phyloP scores from a whole-genome alignment of 2,797 vertebrate species.

The Hypotaenidia okinawae region DNA sequence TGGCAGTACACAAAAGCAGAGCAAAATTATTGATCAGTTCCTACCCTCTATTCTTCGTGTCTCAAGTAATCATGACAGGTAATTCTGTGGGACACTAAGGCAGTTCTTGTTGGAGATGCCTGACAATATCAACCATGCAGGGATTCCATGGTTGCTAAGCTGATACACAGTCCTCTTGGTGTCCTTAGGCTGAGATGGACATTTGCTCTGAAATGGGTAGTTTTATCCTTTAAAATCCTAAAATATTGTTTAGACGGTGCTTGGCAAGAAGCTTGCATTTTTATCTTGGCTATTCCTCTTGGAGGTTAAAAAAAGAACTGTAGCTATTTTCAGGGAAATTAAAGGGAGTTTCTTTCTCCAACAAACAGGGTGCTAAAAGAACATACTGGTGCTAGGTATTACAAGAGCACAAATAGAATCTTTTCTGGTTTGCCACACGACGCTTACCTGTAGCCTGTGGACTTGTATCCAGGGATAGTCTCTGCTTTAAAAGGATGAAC shows the following conservation, averaged over 20 bases:
- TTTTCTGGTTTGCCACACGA: neutral
- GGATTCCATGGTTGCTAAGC: neutral
- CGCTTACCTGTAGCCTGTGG: constrained; percentile 94
- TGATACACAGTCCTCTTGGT: neutral
- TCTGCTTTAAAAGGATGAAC: constrained; percentile 83
- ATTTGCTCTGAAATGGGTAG: neutral
- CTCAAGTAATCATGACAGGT: neutral
- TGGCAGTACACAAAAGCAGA: constrained; percentile 64
- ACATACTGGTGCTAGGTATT: neutral
- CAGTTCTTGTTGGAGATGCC: neutral
- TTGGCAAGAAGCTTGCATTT: neutral
- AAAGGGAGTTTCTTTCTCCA: neutral
- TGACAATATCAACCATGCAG: neutral
- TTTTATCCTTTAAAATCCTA: neutral
- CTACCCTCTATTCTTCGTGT: neutral
- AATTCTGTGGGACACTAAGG: neutral
- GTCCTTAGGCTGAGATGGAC: neutral
- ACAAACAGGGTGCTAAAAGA: neutral
- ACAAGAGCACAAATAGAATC: neutral
- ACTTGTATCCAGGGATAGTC: constrained; percentile 81
- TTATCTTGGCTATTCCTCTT: neutral
- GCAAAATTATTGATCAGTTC: neutral
- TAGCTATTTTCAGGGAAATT: neutral
- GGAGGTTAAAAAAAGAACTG: neutral
- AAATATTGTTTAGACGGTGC: neutral